Evolutionary conservation across 2,888 invertebrate genomes (phyloP), one percentile per base, ranked within the genome.

Genomic region (Idaea straminata): DNA sequence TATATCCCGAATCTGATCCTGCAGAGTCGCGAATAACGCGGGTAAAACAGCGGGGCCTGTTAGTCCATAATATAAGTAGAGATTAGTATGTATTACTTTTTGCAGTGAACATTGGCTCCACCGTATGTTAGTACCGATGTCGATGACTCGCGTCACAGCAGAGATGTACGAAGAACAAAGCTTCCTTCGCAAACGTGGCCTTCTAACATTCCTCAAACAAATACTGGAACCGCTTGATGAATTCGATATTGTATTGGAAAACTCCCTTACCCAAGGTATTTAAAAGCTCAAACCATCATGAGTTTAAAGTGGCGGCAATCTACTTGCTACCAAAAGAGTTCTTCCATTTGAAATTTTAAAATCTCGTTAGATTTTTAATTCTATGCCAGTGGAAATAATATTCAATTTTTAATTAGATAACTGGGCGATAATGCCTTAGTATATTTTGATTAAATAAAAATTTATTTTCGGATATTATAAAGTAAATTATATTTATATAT

Each of bases 91-190:
- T n/a, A 59, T 38, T 63, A 59, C 61, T 61, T 63, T 75, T 88
- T 89, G 66, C 86, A 98, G 98, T 78, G 97, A 98, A 83, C 97
- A 97, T 86, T 94, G 97, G 84, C 94, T 99, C 64, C 97, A 98
- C 83, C 95, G 97, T 66, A 97, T 99, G 95, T 92, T 99, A 65
- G 95, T 96, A n/a, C 96, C 98, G 62, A 97, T 99, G 95, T 96
- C 98, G 2, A 93, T 96, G 79, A 97, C 98, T 16, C 96, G 98
- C 70, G 96, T 98, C 5, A 98, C 99, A 0, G 87, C 94, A 6
- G 98, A 98, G 83, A 97, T 99, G 98, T 99, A 98, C 83, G 99
- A 99, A 83, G 99, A 99, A 82, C 96, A 96, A 77, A 98, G 99
- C 64, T 99, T 99, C 87, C 93, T 99, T 69, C 95, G 99, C 66